These are phyloP conservation scores for Platorchestia sp. DNA, from an alignment of 1,140 invertebrate species.

Conservation along the genomic window DNA sequence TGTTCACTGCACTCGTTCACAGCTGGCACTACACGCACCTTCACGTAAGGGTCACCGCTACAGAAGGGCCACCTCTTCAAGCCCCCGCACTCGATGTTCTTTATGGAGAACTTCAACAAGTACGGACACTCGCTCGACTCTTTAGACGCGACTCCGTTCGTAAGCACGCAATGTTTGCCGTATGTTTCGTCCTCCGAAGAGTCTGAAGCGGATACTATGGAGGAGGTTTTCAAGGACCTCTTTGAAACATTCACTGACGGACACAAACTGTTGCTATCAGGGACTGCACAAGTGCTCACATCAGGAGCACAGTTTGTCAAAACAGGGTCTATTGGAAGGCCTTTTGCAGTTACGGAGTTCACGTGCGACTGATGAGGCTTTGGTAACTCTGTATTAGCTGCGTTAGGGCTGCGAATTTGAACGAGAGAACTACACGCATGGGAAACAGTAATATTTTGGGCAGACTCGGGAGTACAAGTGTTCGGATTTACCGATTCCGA, in stretches of 20 bases:
- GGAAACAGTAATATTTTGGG: not conserved
- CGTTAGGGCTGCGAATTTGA: not conserved
- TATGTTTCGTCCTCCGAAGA: conserved; percentile 15
- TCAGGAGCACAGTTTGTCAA: not conserved
- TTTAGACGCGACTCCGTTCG: not conserved
- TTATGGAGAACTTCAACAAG: conserved; percentile 17
- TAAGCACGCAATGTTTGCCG: not conserved
- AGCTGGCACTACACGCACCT: not conserved
- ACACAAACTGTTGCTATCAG: not conserved
- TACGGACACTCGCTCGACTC: not conserved
- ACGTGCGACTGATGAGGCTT: not conserved
- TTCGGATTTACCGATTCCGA: not conserved
- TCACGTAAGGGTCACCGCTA: conserved; percentile 12
- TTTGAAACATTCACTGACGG: not conserved
- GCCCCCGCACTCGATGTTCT: conserved; percentile 24
- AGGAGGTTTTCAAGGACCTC: not conserved
- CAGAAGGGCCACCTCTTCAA: conserved; percentile 38
- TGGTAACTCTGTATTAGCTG: not conserved
- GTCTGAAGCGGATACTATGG: conserved; percentile 15
- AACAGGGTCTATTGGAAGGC: not conserved
- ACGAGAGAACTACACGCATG: not conserved
- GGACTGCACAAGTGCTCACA: not conserved
- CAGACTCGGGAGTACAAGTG: not conserved
- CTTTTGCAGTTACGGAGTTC: not conserved
- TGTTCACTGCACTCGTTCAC: not conserved